phyloP scores from a whole-genome alignment of 1,140 invertebrate species.

The Drosophila hydei region DNA sequence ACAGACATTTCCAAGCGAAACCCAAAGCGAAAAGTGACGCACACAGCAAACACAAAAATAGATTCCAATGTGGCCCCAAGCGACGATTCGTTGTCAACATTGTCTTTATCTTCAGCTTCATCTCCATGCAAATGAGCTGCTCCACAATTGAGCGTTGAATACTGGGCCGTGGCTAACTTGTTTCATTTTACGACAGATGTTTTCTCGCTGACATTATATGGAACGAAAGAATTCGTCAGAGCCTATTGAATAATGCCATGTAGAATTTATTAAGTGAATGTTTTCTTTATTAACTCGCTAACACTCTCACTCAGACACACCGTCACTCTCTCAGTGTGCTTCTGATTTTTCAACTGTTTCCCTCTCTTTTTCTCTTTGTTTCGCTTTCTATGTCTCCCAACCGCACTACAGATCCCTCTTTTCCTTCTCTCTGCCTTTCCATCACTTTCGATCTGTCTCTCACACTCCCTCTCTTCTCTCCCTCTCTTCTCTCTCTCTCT shows the following conservation, averaged over 20 bases:
- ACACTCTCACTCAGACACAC: neutral
- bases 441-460: neutral
- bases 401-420: neutral
- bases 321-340: neutral
- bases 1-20: constrained; percentile 53
- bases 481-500: neutral
- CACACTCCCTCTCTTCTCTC: neutral
- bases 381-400: too few species aligned
- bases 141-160: constrained; percentile 27
- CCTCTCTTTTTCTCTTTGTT: too few species aligned
- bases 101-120: constrained; percentile 39
- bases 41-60: constrained; percentile 19
- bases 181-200: constrained; percentile 7
- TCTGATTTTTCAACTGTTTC: neutral
- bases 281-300: neutral
- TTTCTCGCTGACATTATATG: constrained; percentile 29
- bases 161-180: constrained; percentile 8
- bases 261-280: constrained; percentile 19
- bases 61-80: constrained; percentile 5
- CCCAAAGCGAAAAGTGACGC: neutral
- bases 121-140: constrained; percentile 62
- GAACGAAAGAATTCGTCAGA: constrained; percentile 35
- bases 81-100: constrained; percentile 25
- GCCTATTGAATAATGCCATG: constrained; percentile 46
- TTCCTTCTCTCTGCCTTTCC: neutral